Percentiles rank a stretch among this genome's conserved stretches.
These are phyloP conservation scores for Rhinophrynus dorsalis DNA, from an alignment of 2,797 vertebrate genomes.

Conservation along the genomic window DNA sequence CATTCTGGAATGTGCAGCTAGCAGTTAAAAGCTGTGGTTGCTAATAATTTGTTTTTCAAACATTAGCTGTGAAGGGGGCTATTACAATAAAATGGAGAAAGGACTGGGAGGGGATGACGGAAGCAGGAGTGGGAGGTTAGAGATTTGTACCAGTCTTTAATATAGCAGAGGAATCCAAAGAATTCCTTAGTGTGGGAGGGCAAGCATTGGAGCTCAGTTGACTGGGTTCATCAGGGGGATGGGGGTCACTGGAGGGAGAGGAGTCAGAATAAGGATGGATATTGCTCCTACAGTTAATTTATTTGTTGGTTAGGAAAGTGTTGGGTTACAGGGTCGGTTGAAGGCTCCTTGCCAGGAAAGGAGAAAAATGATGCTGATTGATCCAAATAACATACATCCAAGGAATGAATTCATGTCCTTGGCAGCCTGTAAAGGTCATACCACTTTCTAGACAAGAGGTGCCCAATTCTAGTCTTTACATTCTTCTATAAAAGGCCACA, in stretches of 20 bases:
- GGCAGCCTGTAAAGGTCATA: slow-evolving; percentile 18
- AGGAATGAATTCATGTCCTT: slow-evolving; percentile 21
- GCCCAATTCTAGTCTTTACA: neutral
- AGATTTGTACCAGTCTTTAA: slow-evolving; percentile 31
- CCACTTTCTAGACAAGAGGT: neutral
- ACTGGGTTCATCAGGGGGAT: slow-evolving; percentile 10
- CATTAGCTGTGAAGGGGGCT: neutral
- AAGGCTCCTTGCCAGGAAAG: slow-evolving; percentile 22
- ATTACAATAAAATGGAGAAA: neutral
- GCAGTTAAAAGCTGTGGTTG: neutral
- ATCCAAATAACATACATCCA: slow-evolving; percentile 12
- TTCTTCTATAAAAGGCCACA: neutral
- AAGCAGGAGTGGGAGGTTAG: slow-evolving; percentile 27
- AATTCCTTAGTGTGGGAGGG: slow-evolving; percentile 36
- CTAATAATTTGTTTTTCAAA: neutral
- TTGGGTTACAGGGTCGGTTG: slow-evolving; percentile 11
- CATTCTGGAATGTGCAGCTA: no score
- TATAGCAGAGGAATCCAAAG: slow-evolving; percentile 28
- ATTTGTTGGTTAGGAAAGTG: slow-evolving; percentile 11
- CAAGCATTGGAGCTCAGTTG: slow-evolving; percentile 23
- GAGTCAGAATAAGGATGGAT: slow-evolving; percentile 13
- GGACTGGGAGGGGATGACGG: slow-evolving; percentile 11
- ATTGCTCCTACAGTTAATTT: slow-evolving; percentile 17
- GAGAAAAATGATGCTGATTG: slow-evolving; percentile 30
- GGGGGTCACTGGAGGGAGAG: slow-evolving; percentile 19